A percentile compares a stretch with the other conserved stretches of the same genome.
These are phyloP conservation scores for Molothrus ater DNA, from an alignment of 2,797 vertebrate species.

Conservation along the genomic window DNA sequence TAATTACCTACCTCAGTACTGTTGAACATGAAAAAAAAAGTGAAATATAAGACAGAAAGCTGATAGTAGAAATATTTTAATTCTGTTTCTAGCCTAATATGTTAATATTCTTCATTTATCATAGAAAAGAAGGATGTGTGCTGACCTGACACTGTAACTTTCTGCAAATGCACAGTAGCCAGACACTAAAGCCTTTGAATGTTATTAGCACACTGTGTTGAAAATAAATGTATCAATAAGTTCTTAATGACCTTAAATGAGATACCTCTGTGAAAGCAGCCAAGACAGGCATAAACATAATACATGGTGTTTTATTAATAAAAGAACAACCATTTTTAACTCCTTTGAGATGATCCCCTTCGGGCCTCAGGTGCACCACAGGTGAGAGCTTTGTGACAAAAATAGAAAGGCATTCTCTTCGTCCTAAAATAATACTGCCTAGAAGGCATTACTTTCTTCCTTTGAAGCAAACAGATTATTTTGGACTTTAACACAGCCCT, in stretches of 20 bases:
- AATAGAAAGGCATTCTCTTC: constrained; percentile 10
- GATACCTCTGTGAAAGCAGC: background rate
- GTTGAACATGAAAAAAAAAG: background rate
- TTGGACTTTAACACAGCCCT: background rate
- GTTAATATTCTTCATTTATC: constrained; percentile 53
- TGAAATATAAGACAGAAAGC: constrained; percentile 16
- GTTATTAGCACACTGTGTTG: constrained; percentile 7
- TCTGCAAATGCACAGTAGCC: constrained; percentile 39
- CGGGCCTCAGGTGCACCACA: background rate
- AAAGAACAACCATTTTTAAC: background rate
- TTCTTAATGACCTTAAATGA: constrained; percentile 52
- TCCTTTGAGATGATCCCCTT: background rate
- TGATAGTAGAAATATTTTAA: constrained; percentile 26
- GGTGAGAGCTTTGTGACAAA: background rate
- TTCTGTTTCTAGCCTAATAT: background rate
- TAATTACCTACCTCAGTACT: background rate
- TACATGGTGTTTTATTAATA: background rate
- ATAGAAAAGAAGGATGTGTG: constrained; percentile 3
- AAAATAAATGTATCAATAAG: constrained; percentile 1
- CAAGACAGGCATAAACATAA: background rate
- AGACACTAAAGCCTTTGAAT: constrained; percentile 41
- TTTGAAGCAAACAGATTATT: background rate
- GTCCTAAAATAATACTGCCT: background rate
- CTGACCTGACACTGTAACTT: constrained; percentile 50
- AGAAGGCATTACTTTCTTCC: background rate